A percentile compares a stretch with the other conserved stretches of the same genome.
Conservation (phyloP, 2,113 vertebrate species). For the Sapajus apella region DNA sequence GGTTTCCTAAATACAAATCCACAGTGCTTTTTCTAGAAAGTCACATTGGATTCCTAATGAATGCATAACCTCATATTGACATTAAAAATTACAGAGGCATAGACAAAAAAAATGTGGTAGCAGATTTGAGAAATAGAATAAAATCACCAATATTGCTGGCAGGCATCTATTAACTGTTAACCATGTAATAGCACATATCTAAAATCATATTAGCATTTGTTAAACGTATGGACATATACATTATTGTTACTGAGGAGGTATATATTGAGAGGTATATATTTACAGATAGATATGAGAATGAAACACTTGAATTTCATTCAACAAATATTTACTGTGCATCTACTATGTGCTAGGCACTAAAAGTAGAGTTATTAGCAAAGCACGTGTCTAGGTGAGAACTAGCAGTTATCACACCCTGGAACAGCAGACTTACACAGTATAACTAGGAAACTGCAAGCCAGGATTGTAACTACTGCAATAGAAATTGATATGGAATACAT, state of each 20-base stretch:
- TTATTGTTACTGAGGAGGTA: background rate
- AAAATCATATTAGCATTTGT: background rate
- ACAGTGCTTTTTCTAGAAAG: background rate
- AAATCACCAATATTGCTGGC: background rate
- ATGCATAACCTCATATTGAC: background rate
- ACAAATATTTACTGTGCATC: background rate
- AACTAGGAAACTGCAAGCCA: background rate
- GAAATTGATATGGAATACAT: background rate
- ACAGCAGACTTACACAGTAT: background rate
- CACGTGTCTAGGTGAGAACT: background rate
- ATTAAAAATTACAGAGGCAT: slow-evolving; percentile 1
- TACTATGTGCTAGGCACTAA: background rate
- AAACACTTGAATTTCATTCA: background rate
- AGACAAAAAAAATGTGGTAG: background rate
- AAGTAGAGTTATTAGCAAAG: background rate
- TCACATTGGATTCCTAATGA: background rate
- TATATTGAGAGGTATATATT: background rate
- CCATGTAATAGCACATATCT: background rate
- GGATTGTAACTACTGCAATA: background rate
- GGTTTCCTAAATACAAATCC: background rate
- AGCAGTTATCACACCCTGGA: background rate
- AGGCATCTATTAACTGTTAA: background rate
- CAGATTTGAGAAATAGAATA: background rate
- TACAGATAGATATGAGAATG: background rate
- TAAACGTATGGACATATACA: background rate